These are phyloP conservation scores for Leptinotarsa defecta DNA, from an alignment of 1,140 invertebrate species.

Conservation along the genomic window DNA sequence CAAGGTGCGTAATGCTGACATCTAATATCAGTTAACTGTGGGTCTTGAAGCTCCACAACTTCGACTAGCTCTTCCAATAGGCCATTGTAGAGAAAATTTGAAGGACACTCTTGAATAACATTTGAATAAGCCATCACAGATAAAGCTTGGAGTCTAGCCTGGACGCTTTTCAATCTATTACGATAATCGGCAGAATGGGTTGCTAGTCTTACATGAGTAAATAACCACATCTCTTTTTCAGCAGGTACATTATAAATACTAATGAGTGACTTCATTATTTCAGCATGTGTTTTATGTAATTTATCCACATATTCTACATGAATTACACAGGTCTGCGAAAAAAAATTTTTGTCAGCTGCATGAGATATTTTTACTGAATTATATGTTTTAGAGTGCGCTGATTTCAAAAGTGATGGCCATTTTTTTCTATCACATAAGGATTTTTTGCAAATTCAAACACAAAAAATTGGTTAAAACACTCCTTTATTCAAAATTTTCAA, in stretches of 20 bases:
- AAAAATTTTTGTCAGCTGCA: too few species aligned
- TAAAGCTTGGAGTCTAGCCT: slow-evolving; percentile 82
- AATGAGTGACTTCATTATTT: slow-evolving; percentile 77
- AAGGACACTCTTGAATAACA: slow-evolving; percentile 75
- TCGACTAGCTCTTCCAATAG: slow-evolving; percentile 88
- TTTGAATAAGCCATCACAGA: slow-evolving; percentile 88
- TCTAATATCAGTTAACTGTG: slow-evolving; percentile 82
- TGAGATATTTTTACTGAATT: too few species aligned
- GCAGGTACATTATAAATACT: slow-evolving; percentile 70
- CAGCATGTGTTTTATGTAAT: slow-evolving; percentile 68
- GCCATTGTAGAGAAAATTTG: slow-evolving; percentile 81
- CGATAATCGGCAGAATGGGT: slow-evolving; percentile 80
- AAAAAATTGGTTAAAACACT: too few species aligned
- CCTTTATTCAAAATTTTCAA: too few species aligned
- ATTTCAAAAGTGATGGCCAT: too few species aligned
- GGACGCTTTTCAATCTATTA: slow-evolving; percentile 79
- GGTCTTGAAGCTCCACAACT: slow-evolving; percentile 75
- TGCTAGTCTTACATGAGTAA: slow-evolving; percentile 83
- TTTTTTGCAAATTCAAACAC: too few species aligned
- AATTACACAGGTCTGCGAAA: too few species aligned
- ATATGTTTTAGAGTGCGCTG: too few species aligned
- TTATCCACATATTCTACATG: slow-evolving; percentile 78
- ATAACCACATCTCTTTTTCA: slow-evolving; percentile 81
- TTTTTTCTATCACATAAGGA: too few species aligned
- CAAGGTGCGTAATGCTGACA: slow-evolving; percentile 82